Evolutionary conservation across 2,113 vertebrate genomes (phyloP), one percentile per base, ranked within the genome.

Genomic region (Girardinichthys multiradiatus): DNA sequence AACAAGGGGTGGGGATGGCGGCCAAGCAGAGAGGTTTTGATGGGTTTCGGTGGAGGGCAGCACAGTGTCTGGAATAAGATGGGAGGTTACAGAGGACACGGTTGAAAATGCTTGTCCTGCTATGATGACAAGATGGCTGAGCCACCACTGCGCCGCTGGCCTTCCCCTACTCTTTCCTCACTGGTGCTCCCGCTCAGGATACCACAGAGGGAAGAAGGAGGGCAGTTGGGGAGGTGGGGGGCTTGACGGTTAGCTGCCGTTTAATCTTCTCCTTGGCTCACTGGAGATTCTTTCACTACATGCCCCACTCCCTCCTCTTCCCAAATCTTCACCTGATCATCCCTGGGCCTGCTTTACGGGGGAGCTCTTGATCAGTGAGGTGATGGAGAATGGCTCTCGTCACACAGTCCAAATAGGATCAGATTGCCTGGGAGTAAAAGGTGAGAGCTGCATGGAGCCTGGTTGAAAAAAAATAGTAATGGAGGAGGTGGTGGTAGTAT

Each of bases 71-170:
- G 91, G 85, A 91, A 93, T 91, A 85, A 89, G 92, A 90, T 91
- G 92, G 92, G 92, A 91, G 92, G 90, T 84, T 83, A 86, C 88
- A 72, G 84, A 82, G 92, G 90, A 92, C 91, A 92, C 82, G 90
- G 83, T 91, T 91, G 84, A 93, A 93, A 92, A 91, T 92, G 91
- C 91, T 92, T 87, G 91, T 92, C 93, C 92, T 85, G 90, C 92
- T 91, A 93, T 91, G 92, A 94, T 89, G 92, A 92, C 92, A 94
- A 92, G 92, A 89, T 92, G 91, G 91, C 91, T 89, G 85, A 90
- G 85, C 87, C 79, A 86, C 83, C 75, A 88, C 91, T 87, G 83
- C 88, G 90, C 89, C 85, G 82, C 79, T 30, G 67, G 81, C 83
- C 70, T 80, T 81, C 84, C 70, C 69, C 65, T 63, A 42, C 76